A percentile compares a stretch with the other conserved stretches of the same genome.
phyloP scores from a whole-genome alignment of 2,113 vertebrate genomes.

The Mormoops blainvillei region DNA sequence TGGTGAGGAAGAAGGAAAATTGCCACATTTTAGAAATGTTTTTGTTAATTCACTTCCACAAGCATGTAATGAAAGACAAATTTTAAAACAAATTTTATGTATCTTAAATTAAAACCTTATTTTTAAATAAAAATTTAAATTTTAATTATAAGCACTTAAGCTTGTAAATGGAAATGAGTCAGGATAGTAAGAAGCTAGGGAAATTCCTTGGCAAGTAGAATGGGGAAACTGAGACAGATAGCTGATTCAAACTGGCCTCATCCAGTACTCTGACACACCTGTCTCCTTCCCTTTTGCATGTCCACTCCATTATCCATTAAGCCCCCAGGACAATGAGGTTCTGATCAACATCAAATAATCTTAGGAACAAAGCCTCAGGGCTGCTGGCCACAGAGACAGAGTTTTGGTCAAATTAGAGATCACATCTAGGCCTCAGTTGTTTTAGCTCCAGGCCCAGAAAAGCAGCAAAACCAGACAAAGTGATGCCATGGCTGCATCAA shows the following conservation, averaged over 20 bases:
- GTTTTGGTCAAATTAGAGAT: too few relatives aligned
- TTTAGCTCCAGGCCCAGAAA: too few relatives aligned
- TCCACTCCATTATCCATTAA: too few relatives aligned
- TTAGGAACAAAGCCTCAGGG: too few relatives aligned
- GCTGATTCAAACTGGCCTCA: not conserved
- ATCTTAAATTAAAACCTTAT: not conserved
- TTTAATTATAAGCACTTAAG: not conserved
- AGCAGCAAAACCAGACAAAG: too few relatives aligned
- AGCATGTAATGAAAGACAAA: not conserved
- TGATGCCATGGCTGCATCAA: too few relatives aligned
- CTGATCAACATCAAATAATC: too few relatives aligned
- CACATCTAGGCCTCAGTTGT: too few relatives aligned
- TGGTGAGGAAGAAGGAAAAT: not conserved
- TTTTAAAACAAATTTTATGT: not conserved
- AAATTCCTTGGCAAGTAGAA: not conserved
- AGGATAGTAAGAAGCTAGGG: not conserved
- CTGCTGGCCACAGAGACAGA: too few relatives aligned
- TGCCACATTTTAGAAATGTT: not conserved
- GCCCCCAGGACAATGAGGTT: too few relatives aligned
- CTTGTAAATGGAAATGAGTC: not conserved
- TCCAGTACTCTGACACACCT: too few relatives aligned
- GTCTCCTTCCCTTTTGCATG: too few relatives aligned
- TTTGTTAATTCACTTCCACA: constrained; percentile 19
- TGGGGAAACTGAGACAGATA: not conserved
- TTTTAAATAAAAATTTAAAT: constrained; percentile 48